These are phyloP conservation scores for Corythornis leucogaster DNA, from an alignment of 2,797 vertebrate species.

Conservation along the genomic window DNA sequence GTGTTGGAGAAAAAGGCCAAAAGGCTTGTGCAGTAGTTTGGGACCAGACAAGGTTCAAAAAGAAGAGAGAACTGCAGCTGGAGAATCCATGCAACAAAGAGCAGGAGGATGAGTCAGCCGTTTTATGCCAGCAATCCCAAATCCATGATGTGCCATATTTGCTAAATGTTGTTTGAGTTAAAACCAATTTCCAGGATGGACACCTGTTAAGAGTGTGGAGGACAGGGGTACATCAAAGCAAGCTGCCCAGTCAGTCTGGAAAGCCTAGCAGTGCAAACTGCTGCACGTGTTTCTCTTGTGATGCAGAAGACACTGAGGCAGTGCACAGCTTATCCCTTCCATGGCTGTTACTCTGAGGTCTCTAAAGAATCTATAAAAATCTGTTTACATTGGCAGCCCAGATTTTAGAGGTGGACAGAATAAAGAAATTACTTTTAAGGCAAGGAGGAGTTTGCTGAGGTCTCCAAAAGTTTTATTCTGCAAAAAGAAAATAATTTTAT, in stretches of 20 bases:
- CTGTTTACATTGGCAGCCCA: not conserved
- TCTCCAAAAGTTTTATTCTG: slow-evolving; percentile 15
- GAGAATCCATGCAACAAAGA: not conserved
- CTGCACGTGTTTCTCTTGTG: not conserved
- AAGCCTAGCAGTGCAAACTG: not conserved
- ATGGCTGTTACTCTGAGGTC: not conserved
- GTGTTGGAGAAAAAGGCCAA: not conserved
- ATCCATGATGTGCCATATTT: not conserved
- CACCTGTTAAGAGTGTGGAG: not conserved
- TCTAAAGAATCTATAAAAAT: not conserved
- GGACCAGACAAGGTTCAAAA: not conserved
- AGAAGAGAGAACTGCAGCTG: not conserved
- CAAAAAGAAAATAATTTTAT: slow-evolving; percentile 29
- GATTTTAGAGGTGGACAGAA: not conserved
- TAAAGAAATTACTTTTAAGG: not conserved
- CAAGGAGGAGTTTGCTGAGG: not conserved
- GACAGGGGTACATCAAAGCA: not conserved
- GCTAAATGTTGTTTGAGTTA: not conserved
- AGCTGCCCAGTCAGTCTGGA: not conserved
- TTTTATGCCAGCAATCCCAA: not conserved
- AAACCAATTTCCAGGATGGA: not conserved
- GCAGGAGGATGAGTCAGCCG: not conserved
- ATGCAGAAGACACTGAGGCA: not conserved
- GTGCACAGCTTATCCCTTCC: not conserved
- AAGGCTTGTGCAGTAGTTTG: not conserved